These are phyloP conservation scores for Tetranychus piercei DNA, from an alignment of 2,888 invertebrate species.

Conservation along the genomic window DNA sequence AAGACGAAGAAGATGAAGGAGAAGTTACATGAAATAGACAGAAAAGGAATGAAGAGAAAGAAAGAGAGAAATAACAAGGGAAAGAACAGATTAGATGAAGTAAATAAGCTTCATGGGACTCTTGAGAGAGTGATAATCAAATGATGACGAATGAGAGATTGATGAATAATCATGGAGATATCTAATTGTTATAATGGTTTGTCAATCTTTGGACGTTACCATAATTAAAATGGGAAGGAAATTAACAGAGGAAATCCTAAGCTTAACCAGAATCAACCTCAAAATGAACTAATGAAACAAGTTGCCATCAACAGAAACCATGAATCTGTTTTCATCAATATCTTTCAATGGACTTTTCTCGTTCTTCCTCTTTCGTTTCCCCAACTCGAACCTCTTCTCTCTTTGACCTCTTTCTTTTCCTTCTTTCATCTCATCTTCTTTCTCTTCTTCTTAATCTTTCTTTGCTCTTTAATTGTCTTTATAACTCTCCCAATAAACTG, in stretches of 20 bases:
- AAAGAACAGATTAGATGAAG: background rate
- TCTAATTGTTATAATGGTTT: background rate
- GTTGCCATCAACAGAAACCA: background rate
- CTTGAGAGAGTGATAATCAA: background rate
- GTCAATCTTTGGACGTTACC: background rate
- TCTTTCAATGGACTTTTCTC: background rate
- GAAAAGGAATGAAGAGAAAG: background rate
- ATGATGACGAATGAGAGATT: too few relatives aligned
- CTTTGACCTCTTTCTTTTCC: conserved; percentile 4
- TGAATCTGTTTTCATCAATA: too few relatives aligned
- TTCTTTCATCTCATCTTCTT: background rate
- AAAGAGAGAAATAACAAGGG: conserved; percentile 1
- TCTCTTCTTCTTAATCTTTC: background rate
- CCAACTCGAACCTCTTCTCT: conserved; percentile 5
- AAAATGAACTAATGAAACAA: background rate
- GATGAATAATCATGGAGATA: too few relatives aligned
- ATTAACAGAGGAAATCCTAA: background rate
- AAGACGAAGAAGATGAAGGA: background rate
- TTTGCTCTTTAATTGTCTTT: background rate
- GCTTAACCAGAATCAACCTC: background rate
- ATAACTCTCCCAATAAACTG: background rate
- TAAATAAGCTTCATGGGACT: background rate
- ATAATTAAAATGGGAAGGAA: background rate
- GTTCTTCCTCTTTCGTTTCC: background rate
- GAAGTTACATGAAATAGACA: background rate